Evolutionary conservation across 2,797 vertebrate species (phyloP), one percentile per base, ranked within the genome.

Genomic region (Coccyzus lansbergi): DNA sequence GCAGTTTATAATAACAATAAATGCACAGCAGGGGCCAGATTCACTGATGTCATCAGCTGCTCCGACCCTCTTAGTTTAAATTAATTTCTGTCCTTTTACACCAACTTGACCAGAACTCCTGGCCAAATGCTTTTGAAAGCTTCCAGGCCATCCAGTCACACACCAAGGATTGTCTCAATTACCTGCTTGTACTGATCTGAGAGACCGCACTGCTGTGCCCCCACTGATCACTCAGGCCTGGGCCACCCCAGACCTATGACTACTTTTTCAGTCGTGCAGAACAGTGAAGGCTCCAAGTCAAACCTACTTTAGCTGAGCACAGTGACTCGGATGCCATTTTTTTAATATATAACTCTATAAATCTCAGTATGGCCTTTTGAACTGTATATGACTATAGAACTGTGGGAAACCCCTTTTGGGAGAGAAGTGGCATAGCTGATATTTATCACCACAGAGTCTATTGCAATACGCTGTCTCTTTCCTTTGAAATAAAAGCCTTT

Each of bases 351-450:
- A 86, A 70, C 83, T 94, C 93, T 68, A 87, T 94, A 93, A 93
- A 95, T 96, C 78, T 93, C 89, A 77, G 59, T 21, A 51, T 91
- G 88, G 91, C 96, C 94, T 93, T 93, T 96, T 96, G 94, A 97
- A 96, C 93, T 94, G 84, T 85, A 2, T 83, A 84, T 94, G 68
- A 93, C 79, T 51, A 62, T 29, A 92, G 75, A 93, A 94, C 93
- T 96, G 93, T 96, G 95, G 95, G 95, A 96, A 97, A 96, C 95
- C 80, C 92, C 97, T 96, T 97, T 97, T 90, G 92, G 93, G 94
- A 95, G 83, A 80, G 88, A 94, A 94, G 91, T 90, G 81, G 92
- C 88, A 80, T 77, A 64, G 90, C 33, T 94, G 86, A 94, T 96
- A 94, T 95, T 96, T 97, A 97, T 96, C 93, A 91, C 92, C 86